Evolutionary conservation across 2,113 vertebrate species (phyloP).

Genomic region (Cyprinodon brontotheroides): DNA sequence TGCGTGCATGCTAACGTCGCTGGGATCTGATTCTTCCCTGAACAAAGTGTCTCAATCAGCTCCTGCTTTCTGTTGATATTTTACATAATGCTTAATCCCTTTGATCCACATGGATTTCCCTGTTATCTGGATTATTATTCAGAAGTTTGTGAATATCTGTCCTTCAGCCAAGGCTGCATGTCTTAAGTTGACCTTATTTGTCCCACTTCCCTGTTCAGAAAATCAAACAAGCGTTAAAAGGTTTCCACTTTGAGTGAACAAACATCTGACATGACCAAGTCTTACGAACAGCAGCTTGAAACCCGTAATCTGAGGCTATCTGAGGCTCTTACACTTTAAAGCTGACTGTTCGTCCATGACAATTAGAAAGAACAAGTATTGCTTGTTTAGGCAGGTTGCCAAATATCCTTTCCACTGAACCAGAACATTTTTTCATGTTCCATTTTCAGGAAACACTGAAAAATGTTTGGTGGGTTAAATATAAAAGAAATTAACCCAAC

Average conservation of each 20-base stretch:
- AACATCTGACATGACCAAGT: not conserved
- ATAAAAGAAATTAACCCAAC: too few relatives aligned
- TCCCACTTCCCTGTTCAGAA: not conserved
- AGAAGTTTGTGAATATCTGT: not conserved
- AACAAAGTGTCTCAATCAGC: not conserved
- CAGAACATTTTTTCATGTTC: too few relatives aligned
- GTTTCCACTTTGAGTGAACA: not conserved
- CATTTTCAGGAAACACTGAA: too few relatives aligned
- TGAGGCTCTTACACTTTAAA: too few relatives aligned
- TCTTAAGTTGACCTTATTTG: not conserved
- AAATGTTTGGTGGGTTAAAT: too few relatives aligned
- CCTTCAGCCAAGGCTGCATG: not conserved
- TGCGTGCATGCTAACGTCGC: not conserved
- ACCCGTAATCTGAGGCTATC: too few relatives aligned
- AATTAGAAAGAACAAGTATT: not conserved
- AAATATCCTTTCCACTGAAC: not conserved
- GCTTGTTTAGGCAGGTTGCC: not conserved
- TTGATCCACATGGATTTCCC: slow-evolving; percentile 12
- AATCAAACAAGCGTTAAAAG: not conserved
- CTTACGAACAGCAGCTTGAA: too few relatives aligned
- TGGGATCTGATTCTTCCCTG: not conserved
- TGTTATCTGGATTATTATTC: not conserved
- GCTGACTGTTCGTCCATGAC: too few relatives aligned
- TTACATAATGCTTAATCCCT: slow-evolving; percentile 14
- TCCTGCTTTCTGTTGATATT: slow-evolving; percentile 3